Base-by-base conservation (phyloP, 2,888 invertebrate species). In the Bimastos eiseni region DNA sequence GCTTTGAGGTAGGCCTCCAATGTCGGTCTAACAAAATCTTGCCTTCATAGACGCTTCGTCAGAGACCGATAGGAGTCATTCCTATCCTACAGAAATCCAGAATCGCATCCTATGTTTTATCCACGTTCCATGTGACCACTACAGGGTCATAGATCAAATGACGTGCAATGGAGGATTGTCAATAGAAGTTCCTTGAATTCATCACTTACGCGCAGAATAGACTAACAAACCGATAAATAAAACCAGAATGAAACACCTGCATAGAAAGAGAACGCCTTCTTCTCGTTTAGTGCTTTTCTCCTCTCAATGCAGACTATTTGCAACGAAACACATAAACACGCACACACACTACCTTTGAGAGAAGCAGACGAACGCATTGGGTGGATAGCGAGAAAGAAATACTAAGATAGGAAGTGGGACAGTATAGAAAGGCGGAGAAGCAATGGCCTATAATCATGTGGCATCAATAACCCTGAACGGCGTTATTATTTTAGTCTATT, bases 371-470 rank as follows among this genome's bases (percentile, higher is more conserved):
- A n/a, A 30, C 21, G 49, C 49, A 49, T 24, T 49, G 21, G 49
- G 49, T 24, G 3, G 49, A 21, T 49, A 15, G 21, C 21, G 49
- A 49, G 49, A 49, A 49, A 24, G 49, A 49, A 49, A 49, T 21
- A 24, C 49, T 19, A 21, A 70, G 70, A 70, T n/a, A 70, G 70
- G 30, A 70, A 70, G 70, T n/a, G 70, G 70, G n/a, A n/a, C 70
- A 70, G 70, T n/a, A 8, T 70, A 70, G 13, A n/a, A 70, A 11
- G 49, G 70, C n/a, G n/a, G n/a, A 49, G 70, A 70, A 70, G 30
- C 70, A 70, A 70, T 70, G 70, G 19, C 55, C 70, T 70, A n/a
- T 70, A 70, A 70, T 70, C 70, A 70, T 70, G n/a, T 70, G 70
- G 70, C 70, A 70, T 70, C 70, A 70, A 70, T 70, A 70, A 70